Evolutionary conservation across 1,140 invertebrate genomes (phyloP).

Genomic region (Neodiprion lecontei): DNA sequence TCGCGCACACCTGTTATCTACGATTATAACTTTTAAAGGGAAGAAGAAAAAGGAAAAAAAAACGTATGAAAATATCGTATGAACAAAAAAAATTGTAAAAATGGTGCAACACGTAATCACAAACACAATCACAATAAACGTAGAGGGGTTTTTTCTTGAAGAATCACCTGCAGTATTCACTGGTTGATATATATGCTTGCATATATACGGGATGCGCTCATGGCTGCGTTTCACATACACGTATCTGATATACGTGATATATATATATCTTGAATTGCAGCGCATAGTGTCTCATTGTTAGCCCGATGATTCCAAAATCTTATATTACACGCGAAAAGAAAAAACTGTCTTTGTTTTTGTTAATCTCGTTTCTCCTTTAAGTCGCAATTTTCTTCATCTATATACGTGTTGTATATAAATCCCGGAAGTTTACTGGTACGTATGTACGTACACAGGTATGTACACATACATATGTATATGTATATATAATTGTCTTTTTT

Average conservation of each 20-base stretch:
- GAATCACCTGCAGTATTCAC: not conserved
- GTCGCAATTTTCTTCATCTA: not conserved
- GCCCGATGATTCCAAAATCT: too few species aligned
- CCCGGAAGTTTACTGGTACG: not conserved
- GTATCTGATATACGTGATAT: too few species aligned
- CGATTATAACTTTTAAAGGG: not conserved
- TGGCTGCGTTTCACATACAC: too few species aligned
- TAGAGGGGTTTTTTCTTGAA: not conserved
- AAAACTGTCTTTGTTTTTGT: too few species aligned
- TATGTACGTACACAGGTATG: not conserved
- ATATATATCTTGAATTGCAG: too few species aligned
- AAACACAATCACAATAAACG: slow-evolving; percentile 2
- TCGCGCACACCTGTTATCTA: not conserved
- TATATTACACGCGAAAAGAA: too few species aligned
- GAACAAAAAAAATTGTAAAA: not conserved
- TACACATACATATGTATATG: not conserved
- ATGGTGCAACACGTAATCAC: not conserved
- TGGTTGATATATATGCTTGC: too few species aligned
- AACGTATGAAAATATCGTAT: not conserved
- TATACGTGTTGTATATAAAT: not conserved
- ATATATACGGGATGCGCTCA: too few species aligned
- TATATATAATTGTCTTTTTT: not conserved
- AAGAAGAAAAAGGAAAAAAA: not conserved
- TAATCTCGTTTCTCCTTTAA: not conserved
- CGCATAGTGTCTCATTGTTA: too few species aligned